Percentiles rank a stretch among this genome's conserved stretches.
Conservation (phyloP, 2,797 vertebrate genomes). For the Labroides dimidiatus region DNA sequence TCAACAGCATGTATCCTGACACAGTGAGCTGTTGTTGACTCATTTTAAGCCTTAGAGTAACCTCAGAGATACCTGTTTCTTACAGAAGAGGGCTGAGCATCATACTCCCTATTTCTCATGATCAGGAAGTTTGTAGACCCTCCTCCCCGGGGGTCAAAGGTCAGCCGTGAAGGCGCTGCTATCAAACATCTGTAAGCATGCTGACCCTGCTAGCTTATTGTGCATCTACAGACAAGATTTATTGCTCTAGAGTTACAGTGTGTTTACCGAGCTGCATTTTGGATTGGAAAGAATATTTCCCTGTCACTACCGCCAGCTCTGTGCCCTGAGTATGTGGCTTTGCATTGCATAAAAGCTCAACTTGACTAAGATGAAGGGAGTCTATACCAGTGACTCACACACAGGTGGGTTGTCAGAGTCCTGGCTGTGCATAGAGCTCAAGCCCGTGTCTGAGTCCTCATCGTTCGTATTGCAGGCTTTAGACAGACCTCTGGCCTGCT, state of each 20-base stretch:
- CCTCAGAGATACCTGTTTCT: conserved; percentile 18
- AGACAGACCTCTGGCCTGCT: conserved; percentile 84
- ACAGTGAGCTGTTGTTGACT: no score
- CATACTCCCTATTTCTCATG: conserved; percentile 38
- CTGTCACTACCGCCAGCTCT: conserved; percentile 50
- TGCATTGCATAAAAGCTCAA: conserved; percentile 46
- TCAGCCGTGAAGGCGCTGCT: conserved; percentile 36
- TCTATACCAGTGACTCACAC: conserved; percentile 93
- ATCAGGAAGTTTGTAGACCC: conserved; percentile 31
- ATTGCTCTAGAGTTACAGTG: conserved; percentile 63
- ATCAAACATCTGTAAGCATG: conserved; percentile 22
- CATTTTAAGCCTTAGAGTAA: no score
- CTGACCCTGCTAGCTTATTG: conserved; percentile 56
- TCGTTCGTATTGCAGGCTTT: conserved; percentile 88
- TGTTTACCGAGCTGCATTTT: conserved; percentile 51
- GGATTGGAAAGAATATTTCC: conserved; percentile 37
- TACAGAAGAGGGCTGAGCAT: conserved; percentile 7
- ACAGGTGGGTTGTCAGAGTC: conserved; percentile 94
- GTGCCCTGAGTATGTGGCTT: conserved; percentile 67
- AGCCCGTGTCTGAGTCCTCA: conserved; percentile 97
- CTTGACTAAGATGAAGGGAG: conserved; percentile 12
- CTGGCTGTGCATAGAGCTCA: conserved; percentile 99
- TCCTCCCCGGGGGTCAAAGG: conserved; percentile 39
- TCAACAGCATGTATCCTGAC: no score
- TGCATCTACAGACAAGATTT: conserved; percentile 61